Percentiles rank a stretch among this genome's conserved stretches.
These are phyloP conservation scores for Artibeus lituratus DNA, from an alignment of 2,797 vertebrate species.

Conservation along the genomic window DNA sequence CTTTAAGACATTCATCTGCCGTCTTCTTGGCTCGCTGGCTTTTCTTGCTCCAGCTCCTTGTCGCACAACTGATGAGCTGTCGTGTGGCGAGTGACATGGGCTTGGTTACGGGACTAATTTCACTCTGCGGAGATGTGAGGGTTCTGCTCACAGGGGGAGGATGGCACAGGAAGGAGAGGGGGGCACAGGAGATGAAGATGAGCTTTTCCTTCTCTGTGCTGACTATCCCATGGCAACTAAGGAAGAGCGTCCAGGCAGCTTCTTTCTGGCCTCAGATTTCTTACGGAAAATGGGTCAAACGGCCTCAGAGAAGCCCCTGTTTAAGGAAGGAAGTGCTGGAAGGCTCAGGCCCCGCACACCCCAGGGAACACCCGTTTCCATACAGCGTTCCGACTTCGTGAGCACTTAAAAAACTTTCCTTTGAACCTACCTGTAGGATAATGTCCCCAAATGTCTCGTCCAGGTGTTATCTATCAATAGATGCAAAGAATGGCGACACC, in stretches of 20 bases:
- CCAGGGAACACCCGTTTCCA: neutral
- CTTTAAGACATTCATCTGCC: neutral
- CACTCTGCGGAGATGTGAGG: neutral
- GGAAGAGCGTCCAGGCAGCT: neutral
- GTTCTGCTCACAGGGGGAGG: neutral
- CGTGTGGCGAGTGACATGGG: neutral
- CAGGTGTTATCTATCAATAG: neutral
- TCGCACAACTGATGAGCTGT: neutral
- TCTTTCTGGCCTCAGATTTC: neutral
- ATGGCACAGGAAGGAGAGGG: too few relatives aligned
- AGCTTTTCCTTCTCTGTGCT: neutral
- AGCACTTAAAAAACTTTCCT: neutral
- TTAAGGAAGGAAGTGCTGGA: neutral
- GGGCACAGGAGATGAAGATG: accelerated
- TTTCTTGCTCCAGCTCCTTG: neutral
- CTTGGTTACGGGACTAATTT: neutral
- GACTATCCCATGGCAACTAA: neutral
- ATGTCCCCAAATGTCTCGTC: neutral
- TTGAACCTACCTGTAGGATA: neutral
- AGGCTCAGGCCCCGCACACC: neutral
- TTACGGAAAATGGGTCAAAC: neutral
- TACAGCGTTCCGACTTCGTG: neutral
- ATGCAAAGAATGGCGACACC: neutral
- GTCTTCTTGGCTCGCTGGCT: neutral
- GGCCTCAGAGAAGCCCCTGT: neutral